Evolutionary conservation across 2,113 vertebrate genomes (phyloP).

Genomic region (Rhagologus leucostigma): DNA sequence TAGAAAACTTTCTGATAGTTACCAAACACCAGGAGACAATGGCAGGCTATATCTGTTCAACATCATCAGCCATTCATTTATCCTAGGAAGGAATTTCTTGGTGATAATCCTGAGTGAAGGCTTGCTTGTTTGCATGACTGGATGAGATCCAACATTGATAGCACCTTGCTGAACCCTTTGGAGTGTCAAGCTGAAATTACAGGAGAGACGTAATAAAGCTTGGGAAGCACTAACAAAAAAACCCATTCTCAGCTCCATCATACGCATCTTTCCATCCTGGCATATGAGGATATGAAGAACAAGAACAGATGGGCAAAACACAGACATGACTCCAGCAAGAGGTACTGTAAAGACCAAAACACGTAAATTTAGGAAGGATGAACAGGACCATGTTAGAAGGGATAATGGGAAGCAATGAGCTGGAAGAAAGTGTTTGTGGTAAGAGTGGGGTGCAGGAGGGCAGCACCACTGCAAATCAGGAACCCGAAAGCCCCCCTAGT

Average conservation of each 20-base stretch:
- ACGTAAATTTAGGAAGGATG: neutral
- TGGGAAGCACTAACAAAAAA: neutral
- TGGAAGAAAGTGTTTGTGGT: neutral
- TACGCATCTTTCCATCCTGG: neutral
- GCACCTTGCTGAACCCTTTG: constrained; percentile 36
- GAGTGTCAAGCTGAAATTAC: constrained; percentile 41
- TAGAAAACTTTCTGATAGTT: constrained; percentile 62
- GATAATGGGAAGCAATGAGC: neutral
- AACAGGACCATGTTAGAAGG: neutral
- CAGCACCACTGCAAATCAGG: neutral
- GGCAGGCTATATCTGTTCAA: constrained; percentile 39
- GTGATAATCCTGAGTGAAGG: constrained; percentile 60
- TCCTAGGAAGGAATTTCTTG: constrained; percentile 42
- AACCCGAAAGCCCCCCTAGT: neutral
- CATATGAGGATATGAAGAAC: neutral
- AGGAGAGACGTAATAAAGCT: neutral
- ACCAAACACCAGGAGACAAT: constrained; percentile 44
- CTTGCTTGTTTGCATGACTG: constrained; percentile 29
- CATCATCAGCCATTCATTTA: constrained; percentile 24
- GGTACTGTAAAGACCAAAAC: neutral
- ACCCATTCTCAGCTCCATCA: neutral
- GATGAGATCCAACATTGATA: constrained; percentile 39
- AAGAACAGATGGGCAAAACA: neutral
- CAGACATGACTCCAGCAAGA: neutral
- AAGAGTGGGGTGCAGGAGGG: neutral